phyloP scores from a whole-genome alignment of 2,113 vertebrate species.

The Psophia crepitans region DNA sequence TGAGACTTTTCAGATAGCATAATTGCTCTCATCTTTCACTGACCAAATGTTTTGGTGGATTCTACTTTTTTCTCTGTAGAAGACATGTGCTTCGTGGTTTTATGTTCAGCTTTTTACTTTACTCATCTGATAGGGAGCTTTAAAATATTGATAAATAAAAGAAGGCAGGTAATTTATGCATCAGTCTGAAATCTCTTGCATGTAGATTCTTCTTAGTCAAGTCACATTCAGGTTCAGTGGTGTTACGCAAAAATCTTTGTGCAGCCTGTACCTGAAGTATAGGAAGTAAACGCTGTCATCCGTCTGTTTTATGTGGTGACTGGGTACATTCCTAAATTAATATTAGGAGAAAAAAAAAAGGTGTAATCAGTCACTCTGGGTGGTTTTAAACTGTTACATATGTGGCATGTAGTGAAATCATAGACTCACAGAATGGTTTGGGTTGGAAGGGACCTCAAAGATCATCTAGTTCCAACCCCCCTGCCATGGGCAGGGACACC shows the following conservation, averaged over 20 bases:
- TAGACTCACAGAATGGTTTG: too few species aligned
- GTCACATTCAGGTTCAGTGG: neutral
- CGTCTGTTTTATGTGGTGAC: neutral
- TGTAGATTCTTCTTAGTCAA: neutral
- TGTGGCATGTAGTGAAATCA: neutral
- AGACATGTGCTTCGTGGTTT: neutral
- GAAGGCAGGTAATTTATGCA: neutral
- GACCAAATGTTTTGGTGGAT: neutral
- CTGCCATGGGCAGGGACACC: too few species aligned
- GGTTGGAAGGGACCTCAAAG: too few species aligned
- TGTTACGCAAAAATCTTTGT: neutral
- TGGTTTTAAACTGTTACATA: neutral
- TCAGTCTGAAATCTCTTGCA: neutral
- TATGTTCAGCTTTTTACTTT: neutral
- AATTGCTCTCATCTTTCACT: neutral
- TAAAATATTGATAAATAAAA: neutral
- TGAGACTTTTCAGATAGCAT: neutral
- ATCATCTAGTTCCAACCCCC: too few species aligned
- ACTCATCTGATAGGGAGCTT: neutral
- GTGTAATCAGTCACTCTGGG: neutral
- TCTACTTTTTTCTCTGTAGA: neutral
- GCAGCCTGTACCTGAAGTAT: neutral
- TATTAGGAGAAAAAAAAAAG: neutral
- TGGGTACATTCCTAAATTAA: neutral
- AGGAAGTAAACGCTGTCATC: neutral